Percentiles rank a stretch among this genome's conserved stretches.
Conservation (phyloP, 2,888 invertebrate genomes). For the Apotomis betuletana region DNA sequence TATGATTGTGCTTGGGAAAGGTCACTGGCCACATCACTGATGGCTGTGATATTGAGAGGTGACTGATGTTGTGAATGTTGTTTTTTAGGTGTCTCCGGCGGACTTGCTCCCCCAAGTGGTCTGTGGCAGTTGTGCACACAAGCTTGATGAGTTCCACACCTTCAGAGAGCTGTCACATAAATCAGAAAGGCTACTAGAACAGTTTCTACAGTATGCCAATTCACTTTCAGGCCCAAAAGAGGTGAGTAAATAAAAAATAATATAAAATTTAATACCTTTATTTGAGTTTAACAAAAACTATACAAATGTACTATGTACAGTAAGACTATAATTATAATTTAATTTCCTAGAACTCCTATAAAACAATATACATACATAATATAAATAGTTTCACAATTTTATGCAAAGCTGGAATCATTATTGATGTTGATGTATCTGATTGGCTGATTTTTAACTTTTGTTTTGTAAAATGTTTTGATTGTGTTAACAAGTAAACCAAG, state of each 20-base stretch:
- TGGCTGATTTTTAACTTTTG: constrained; percentile 65
- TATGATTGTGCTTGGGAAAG: constrained; percentile 76
- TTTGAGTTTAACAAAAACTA: constrained; percentile 42
- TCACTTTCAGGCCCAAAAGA: constrained; percentile 85
- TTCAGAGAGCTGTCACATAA: constrained; percentile 90
- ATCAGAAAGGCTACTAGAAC: constrained; percentile 89
- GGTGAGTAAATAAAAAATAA: constrained; percentile 75
- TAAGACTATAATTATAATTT: constrained; percentile 29
- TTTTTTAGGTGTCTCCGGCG: constrained; percentile 87
- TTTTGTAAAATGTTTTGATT: constrained; percentile 66
- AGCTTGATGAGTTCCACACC: constrained; percentile 89
- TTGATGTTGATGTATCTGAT: constrained; percentile 73
- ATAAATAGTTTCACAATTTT: constrained; percentile 46
- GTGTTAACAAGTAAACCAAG: constrained; percentile 70
- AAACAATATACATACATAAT: constrained; percentile 35
- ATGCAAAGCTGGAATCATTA: constrained; percentile 68
- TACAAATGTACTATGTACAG: constrained; percentile 44
- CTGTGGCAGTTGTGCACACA: constrained; percentile 89
- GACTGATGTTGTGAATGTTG: constrained; percentile 56
- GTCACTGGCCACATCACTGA: constrained; percentile 77
- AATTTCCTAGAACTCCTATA: constrained; percentile 6
- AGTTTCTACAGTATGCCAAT: constrained; percentile 89
- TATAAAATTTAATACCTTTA: constrained; percentile 44
- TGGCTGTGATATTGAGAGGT: constrained; percentile 63
- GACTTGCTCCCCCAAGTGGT: constrained; percentile 91